Evolutionary conservation across 2,113 vertebrate genomes (phyloP), one percentile per base, ranked within the genome.

Genomic region (Diadophis punctatus): DNA sequence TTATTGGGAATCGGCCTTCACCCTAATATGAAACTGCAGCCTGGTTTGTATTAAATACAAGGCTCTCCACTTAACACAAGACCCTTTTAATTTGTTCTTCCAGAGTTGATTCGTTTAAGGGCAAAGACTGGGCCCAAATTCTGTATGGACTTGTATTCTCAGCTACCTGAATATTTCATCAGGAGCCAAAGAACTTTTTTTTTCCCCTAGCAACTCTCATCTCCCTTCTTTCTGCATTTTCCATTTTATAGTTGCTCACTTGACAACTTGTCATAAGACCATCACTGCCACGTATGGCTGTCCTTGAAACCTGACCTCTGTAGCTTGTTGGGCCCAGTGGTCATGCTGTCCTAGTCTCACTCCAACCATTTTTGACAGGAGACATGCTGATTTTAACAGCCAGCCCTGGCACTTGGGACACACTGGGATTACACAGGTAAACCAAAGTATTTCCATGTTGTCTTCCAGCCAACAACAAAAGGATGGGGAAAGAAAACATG

Each of bases 391-490:
- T 96, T 96, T 93, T 95, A 80, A 97, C 97, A 95, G 96, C 97
- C 85, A 96, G 94, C 27, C 95, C 97, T 97, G 98, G 97, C 98
- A 98, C 98, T 98, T 97, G 97, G 97, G 98, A 98, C 96, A 97
- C 97, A 95, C 97, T 97, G 98, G 98, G 98, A 98, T 97, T 97
- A 97, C 97, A 97, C 98, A 98, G 98, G 98, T 98, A 98, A 98
- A 97, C 97, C 97, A 96, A 97, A 96, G 96, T 97, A 96, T 96
- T 96, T 94, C 96, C 96, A 18, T 97, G 97, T 97, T 97, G 97
- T 97, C 97, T 98, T 96, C 94, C 27, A 94, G 96, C 97, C 96
- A 97, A 98, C 97, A 97, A 95, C 95, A 94, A 94, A 96, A 96
- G 95, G 95, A 74, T 58, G 55, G 39, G 85, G 43, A 58, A n/a